A percentile compares a stretch with the other conserved stretches of the same genome.
phyloP scores from a whole-genome alignment of 2,113 vertebrate genomes.

The Jaculus jaculus region DNA sequence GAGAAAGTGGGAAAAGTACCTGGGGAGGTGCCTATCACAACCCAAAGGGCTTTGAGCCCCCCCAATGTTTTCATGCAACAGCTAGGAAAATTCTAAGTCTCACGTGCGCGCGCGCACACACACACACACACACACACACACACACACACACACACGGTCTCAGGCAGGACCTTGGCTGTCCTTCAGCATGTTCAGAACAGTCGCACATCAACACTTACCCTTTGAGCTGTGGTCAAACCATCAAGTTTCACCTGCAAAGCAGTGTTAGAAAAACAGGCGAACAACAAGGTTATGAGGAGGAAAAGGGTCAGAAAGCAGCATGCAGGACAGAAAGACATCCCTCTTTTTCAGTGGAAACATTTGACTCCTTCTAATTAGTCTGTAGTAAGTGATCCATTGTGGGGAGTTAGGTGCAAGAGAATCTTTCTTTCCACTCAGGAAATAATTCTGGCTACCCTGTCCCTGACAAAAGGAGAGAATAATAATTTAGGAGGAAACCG shows the following conservation, averaged over 20 bases:
- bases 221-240: constrained; percentile 16
- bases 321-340: constrained; percentile 26
- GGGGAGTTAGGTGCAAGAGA: constrained; percentile 45
- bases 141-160: neutral
- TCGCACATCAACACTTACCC: constrained; percentile 42
- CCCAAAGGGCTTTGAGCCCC: neutral
- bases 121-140: neutral
- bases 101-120: too few relatives aligned
- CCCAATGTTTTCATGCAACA: neutral
- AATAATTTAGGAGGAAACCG: constrained; percentile 61
- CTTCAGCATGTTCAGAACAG: neutral
- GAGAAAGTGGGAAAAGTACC: constrained; percentile 7
- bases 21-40: neutral
- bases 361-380: constrained; percentile 61
- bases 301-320: constrained; percentile 12
- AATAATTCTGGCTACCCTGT: constrained; percentile 38
- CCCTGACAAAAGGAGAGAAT: constrained; percentile 24
- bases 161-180: neutral
- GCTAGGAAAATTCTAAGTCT: neutral
- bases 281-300: neutral
- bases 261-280: neutral
- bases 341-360: constrained; percentile 65
- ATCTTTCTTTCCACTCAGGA: constrained; percentile 55
- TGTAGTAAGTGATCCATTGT: constrained; percentile 56
- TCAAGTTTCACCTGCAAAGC: constrained; percentile 48